These are phyloP conservation scores for Drosophila pseudoananassae DNA, from an alignment of 1,140 invertebrate genomes.

Conservation along the genomic window DNA sequence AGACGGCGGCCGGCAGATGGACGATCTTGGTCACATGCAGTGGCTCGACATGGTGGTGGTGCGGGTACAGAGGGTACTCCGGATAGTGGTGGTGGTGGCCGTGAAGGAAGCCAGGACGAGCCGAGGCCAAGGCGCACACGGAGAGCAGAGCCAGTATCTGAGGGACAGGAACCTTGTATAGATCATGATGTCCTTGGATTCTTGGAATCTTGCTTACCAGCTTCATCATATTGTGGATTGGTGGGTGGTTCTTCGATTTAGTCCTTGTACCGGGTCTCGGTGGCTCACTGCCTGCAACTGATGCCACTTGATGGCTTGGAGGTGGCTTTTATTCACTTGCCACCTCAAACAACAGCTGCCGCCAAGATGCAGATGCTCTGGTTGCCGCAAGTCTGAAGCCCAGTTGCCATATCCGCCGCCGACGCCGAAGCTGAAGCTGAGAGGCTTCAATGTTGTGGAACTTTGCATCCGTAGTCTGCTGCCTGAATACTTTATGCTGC, in stretches of 20 bases:
- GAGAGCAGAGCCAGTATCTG: constrained; percentile 57
- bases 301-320: constrained; percentile 58
- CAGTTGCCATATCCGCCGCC: constrained; percentile 63
- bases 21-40: constrained; percentile 73
- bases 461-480: constrained; percentile 67
- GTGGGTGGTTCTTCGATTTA: constrained; percentile 20
- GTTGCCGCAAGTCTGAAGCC: constrained; percentile 39
- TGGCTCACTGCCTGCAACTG: constrained; percentile 72
- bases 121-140: constrained; percentile 55
- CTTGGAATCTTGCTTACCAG: constrained; percentile 57
- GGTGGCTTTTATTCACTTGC: constrained; percentile 77
- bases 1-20: constrained; percentile 84
- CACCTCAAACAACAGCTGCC: constrained; percentile 36
- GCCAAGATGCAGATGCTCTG: constrained; percentile 72
- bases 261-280: constrained; percentile 38
- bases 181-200: background rate
- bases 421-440: constrained; percentile 29
- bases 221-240: constrained; percentile 64
- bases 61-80: constrained; percentile 64
- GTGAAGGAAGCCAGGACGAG: constrained; percentile 77
- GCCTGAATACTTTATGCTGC: background rate
- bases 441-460: constrained; percentile 51
- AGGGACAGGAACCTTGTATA: background rate
- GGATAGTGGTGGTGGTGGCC: constrained; percentile 76
- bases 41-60: constrained; percentile 68